Conservation (phyloP, 2,888 invertebrate species). For the Diarsia mendica region DNA sequence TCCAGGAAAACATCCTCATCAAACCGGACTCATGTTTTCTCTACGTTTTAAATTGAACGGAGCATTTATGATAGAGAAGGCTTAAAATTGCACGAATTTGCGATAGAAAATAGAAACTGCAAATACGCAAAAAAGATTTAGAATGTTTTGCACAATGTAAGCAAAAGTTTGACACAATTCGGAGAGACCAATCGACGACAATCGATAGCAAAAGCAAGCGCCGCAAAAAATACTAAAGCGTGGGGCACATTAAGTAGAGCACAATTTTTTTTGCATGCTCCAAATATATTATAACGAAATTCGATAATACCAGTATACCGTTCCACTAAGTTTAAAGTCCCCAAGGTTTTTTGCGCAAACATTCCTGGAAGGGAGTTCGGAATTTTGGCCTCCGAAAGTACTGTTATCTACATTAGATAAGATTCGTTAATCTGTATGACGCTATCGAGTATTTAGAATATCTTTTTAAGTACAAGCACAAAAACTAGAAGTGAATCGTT, state of each 20-base stretch:
- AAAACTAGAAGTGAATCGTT: constrained; percentile 39
- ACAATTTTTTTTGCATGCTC: constrained; percentile 58
- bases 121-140: constrained; percentile 3
- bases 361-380: constrained; percentile 53
- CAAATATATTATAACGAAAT: constrained; percentile 55
- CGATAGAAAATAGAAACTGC: constrained; percentile 27
- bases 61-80: neutral
- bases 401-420: constrained; percentile 80
- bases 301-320: constrained; percentile 60
- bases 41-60: neutral
- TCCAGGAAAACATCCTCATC: constrained; percentile 45
- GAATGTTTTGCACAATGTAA: constrained; percentile 27
- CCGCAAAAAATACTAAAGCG: constrained; percentile 57
- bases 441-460: constrained; percentile 70
- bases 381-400: constrained; percentile 65
- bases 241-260: constrained; percentile 58
- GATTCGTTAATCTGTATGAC: constrained; percentile 79
- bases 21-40: constrained; percentile 38
- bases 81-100: neutral
- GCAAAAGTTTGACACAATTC: constrained; percentile 64
- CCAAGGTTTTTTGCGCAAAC: constrained; percentile 27
- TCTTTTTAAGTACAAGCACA: constrained; percentile 63
- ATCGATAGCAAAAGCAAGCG: constrained; percentile 28
- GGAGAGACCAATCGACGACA: constrained; percentile 47
- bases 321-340: constrained; percentile 41